phyloP scores from a whole-genome alignment of 2,888 invertebrate species.

The Oxytorus armatus region DNA sequence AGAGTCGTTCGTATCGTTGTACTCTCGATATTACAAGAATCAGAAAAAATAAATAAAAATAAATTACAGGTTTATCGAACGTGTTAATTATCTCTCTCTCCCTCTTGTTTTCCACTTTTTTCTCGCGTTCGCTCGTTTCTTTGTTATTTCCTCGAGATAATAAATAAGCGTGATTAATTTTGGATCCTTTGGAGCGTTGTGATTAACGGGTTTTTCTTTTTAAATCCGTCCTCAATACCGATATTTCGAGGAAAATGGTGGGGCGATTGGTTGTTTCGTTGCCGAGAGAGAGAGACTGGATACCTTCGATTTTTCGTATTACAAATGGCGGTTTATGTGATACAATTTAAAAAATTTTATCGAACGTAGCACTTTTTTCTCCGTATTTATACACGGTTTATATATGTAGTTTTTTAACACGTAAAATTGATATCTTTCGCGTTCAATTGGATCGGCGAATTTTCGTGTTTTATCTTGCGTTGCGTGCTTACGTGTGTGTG shows the following conservation, averaged over 20 bases:
- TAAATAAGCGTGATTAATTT: slow-evolving; percentile 75
- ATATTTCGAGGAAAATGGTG: too few relatives aligned
- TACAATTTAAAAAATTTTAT: too few relatives aligned
- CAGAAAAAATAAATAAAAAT: slow-evolving; percentile 61
- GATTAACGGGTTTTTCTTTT: slow-evolving; percentile 12
- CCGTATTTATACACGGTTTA: too few relatives aligned
- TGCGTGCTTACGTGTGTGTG: slow-evolving; percentile 18
- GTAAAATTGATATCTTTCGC: too few relatives aligned
- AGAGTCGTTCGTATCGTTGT: slow-evolving; percentile 7
- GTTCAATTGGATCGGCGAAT: slow-evolving; percentile 10
- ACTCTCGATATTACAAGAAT: background rate
- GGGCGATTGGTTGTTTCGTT: slow-evolving; percentile 10
- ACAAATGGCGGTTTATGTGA: too few relatives aligned
- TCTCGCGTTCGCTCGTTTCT: background rate
- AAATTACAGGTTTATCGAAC: slow-evolving; percentile 51
- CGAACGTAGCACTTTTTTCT: too few relatives aligned
- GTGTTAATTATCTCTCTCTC: background rate
- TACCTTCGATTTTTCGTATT: too few relatives aligned
- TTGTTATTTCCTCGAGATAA: slow-evolving; percentile 48
- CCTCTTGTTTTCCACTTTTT: background rate
- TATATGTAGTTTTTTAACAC: too few relatives aligned
- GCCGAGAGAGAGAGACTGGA: background rate
- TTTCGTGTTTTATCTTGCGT: slow-evolving; percentile 9
- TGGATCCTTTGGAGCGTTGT: slow-evolving; percentile 66
- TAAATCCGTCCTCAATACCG: too few relatives aligned